Percentiles rank a stretch among this genome's conserved stretches.
These are phyloP conservation scores for Tipula unca DNA, from an alignment of 2,888 invertebrate species.

Conservation along the genomic window DNA sequence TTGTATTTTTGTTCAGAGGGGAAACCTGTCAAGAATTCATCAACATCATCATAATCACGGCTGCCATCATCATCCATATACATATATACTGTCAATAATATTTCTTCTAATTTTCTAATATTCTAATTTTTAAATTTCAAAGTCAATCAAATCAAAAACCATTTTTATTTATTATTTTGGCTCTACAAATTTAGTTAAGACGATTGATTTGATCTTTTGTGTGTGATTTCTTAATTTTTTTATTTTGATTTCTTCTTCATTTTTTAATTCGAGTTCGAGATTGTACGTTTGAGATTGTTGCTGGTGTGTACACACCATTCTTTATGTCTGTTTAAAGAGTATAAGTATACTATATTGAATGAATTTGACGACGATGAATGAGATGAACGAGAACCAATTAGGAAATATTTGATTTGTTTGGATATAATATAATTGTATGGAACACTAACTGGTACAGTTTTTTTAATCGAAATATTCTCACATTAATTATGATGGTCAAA, in stretches of 20 bases:
- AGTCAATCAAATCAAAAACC: not conserved
- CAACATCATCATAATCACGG: conserved; percentile 2
- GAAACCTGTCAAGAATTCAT: not conserved
- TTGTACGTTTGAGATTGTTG: not conserved
- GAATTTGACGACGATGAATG: not conserved
- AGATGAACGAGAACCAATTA: not conserved
- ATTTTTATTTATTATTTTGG: not conserved
- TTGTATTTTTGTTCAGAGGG: not conserved
- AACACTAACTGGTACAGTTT: not conserved
- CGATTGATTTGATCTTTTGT: not conserved
- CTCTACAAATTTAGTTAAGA: not conserved
- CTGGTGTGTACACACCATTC: not conserved
- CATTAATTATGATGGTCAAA: conserved; percentile 8
- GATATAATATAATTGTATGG: not conserved
- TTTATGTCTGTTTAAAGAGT: not conserved
- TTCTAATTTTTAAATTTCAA: conserved; percentile 4
- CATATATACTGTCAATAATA: not conserved
- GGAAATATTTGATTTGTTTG: not conserved
- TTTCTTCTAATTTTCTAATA: not conserved
- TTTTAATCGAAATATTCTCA: not conserved
- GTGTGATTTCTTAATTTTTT: not conserved
- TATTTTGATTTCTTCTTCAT: not conserved
- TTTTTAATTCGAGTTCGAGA: not conserved
- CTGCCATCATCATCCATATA: not conserved
- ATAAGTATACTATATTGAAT: not conserved